Base-by-base conservation (phyloP, 2,888 invertebrate genomes). In the Agrochola litura region DNA sequence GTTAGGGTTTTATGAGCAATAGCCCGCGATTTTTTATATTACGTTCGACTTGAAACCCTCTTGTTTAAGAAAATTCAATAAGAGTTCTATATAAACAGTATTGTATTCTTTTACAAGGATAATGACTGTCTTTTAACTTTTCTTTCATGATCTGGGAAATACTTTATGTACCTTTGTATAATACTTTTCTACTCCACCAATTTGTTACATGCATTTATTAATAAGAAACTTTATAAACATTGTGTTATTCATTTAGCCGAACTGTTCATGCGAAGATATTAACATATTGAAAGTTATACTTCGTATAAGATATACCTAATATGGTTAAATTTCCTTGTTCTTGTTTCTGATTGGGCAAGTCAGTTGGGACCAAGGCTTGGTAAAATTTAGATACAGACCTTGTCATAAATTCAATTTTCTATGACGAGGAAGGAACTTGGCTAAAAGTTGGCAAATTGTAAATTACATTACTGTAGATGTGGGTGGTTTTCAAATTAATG, bases 331-430 rank as follows among this genome's bases (percentile, higher is more conserved):
- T 82, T 80, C 0, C 3, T 49, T 14, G 8, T 60, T 82, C 41
- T 49, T 77, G 46, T 70, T 83, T 52, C 30, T 66, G 65, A 82
- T 81, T 72, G 78, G 25, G 12, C 22, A 72, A 83, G 4, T 66
- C 81, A 54, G 25, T 43, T 37, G 83, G 83, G 81, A 81, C 25
- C 9, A 43, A 10, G 10, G 30, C 37, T 25, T 64, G 14, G 43
- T 56, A 82, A 64, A 68, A 69, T 82, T 69, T 46, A 16, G 52
- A 49, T 43, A 16, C 19, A 41, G 6, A 70, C 52, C 46, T 66
- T 81, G 58, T 67, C 25, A 54, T 49, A 41, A 63, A 68, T 68
- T 61, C 14, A 66, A 76, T 64, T 67, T 76, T 67, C 30, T 22
- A 1, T 63, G 14, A 64, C 2, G 10, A 30, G 41, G 6, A 63